Base-by-base conservation (phyloP, 2,113 vertebrate genomes). In the Lucifuga dentata region DNA sequence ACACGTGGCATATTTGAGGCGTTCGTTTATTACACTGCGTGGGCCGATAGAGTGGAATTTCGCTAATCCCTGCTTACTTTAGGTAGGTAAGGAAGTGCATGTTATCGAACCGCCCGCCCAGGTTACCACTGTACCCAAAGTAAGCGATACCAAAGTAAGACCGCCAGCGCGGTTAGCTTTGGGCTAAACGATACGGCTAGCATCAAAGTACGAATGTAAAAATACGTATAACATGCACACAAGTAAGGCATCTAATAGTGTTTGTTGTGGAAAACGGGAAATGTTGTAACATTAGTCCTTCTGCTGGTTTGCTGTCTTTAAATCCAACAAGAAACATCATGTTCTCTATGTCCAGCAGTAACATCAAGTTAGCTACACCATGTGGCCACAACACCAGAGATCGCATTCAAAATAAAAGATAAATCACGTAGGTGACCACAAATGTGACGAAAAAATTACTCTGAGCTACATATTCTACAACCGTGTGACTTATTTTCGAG, bases 401-500 rank as follows among this genome's bases (percentile, higher is more conserved):
- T 0, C 1, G 23, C 12, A 5, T 73, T 63, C 72, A 78, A 72
- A 88, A 61, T 82, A 86, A 86, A 68, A 83, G 52, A 23, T 3
- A n/a, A 0, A 0, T 1, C 1, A 29, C 26, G 3, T 7, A 29
- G 7, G 26, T 7, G 26, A 29, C 3, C 26, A 29, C 26, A 29
- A 29, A 29, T 7, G 26, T 29, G n/a, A n/a, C n/a, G n/a, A n/a
- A n/a, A n/a, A n/a, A n/a, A n/a, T n/a, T n/a, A n/a, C n/a, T n/a
- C n/a, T n/a, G n/a, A n/a, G n/a, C n/a, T n/a, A n/a, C n/a, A n/a
- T n/a, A n/a, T n/a, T n/a, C n/a, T n/a, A n/a, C n/a, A n/a, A n/a
- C n/a, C n/a, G n/a, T n/a, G n/a, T n/a, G n/a, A n/a, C n/a, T n/a
- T n/a, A n/a, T n/a, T n/a, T n/a, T n/a, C n/a, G n/a, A n/a, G n/a